Percentiles rank a stretch among this genome's conserved stretches.
Evolutionary conservation across 2,888 invertebrate genomes (phyloP).

Genomic region (Aporophyla lueneburgensis): DNA sequence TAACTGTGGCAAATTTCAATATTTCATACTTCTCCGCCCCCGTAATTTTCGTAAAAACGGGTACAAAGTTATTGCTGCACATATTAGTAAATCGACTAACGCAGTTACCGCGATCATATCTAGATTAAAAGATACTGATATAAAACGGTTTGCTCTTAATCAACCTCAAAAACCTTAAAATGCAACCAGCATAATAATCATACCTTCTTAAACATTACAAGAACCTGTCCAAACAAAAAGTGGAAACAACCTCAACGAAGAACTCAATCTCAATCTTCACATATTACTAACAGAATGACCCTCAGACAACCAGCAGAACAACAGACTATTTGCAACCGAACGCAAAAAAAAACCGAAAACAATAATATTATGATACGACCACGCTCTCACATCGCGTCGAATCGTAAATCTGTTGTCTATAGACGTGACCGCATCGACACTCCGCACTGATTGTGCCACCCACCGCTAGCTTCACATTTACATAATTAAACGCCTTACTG

Average conservation of each 20-base stretch:
- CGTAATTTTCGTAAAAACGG: too few relatives aligned
- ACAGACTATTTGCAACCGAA: constrained; percentile 54
- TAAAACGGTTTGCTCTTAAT: background rate
- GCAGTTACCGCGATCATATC: background rate
- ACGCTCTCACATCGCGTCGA: constrained; percentile 68
- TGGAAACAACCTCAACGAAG: background rate
- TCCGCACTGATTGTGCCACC: constrained; percentile 85
- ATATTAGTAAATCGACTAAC: too few relatives aligned
- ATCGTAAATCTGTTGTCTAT: constrained; percentile 83
- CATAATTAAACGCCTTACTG: constrained; percentile 90
- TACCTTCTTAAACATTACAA: constrained; percentile 3
- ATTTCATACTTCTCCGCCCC: too few relatives aligned
- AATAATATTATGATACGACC: constrained; percentile 57
- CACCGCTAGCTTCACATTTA: constrained; percentile 89
- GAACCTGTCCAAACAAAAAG: constrained; percentile 9
- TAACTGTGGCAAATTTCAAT: too few relatives aligned
- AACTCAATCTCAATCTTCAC: constrained; percentile 35
- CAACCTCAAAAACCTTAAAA: background rate
- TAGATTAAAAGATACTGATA: background rate
- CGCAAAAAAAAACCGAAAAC: constrained; percentile 64
- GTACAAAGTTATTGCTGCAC: too few relatives aligned
- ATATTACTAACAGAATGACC: constrained; percentile 46
- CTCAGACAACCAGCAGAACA: constrained; percentile 44
- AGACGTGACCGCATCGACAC: constrained; percentile 86
- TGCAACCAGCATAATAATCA: background rate